Evolutionary conservation across 2,113 vertebrate species (phyloP).

Genomic region (Scytalopus superciliaris): DNA sequence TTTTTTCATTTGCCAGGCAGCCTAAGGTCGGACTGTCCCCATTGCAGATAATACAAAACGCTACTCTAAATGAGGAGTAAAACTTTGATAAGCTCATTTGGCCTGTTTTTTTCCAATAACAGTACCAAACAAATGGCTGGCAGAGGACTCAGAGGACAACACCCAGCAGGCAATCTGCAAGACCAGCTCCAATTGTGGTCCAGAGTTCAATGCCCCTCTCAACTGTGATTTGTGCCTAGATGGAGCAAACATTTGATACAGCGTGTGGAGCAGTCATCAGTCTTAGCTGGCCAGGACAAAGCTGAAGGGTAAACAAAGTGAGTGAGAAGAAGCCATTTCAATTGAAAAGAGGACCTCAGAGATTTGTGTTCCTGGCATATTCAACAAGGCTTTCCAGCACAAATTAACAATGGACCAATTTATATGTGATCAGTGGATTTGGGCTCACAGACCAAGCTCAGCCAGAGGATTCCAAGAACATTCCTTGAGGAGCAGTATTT

Average conservation of each 20-base stretch:
- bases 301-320: not conserved
- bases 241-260: not conserved
- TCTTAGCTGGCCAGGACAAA: not conserved
- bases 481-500: slow-evolving; percentile 36
- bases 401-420: slow-evolving; percentile 20
- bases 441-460: not conserved
- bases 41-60: not conserved
- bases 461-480: slow-evolving; percentile 27
- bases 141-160: not conserved
- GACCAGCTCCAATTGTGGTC: not conserved
- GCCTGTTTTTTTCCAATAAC: not conserved
- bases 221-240: not conserved
- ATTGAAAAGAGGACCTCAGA: not conserved
- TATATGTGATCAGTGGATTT: not conserved
- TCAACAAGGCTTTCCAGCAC: not conserved
- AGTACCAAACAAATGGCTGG: not conserved
- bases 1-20: not conserved
- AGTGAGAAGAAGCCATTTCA: not conserved
- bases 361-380: not conserved
- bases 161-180: not conserved
- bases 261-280: not conserved
- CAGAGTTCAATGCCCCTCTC: not conserved
- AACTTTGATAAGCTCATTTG: not conserved
- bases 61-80: not conserved
- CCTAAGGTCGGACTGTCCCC: not conserved